These are phyloP conservation scores for Centruroides vittatus DNA, from an alignment of 1,140 invertebrate species.

Conservation along the genomic window DNA sequence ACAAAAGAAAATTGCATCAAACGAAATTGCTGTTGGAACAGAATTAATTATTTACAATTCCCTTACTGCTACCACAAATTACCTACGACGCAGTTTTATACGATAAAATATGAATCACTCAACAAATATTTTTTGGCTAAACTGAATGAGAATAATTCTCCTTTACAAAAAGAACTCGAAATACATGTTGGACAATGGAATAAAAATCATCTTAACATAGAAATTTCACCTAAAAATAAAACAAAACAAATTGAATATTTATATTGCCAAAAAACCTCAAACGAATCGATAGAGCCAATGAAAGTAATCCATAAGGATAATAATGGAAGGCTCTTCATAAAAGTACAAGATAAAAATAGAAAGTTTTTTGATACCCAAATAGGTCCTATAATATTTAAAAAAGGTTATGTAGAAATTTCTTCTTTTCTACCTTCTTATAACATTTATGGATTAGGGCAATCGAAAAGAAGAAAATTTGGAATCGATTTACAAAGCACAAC, in stretches of 20 bases:
- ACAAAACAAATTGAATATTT: neutral
- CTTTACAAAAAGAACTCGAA: neutral
- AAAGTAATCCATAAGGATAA: neutral
- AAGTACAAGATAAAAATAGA: neutral
- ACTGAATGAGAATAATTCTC: neutral
- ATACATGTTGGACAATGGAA: neutral
- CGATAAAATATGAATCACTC: neutral
- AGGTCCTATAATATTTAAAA: neutral
- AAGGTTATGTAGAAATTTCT: slow-evolving; percentile 1
- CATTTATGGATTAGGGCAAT: neutral
- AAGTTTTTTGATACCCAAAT: neutral
- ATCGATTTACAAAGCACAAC: neutral
- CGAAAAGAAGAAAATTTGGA: neutral
- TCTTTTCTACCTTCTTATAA: neutral
- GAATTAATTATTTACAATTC: neutral
- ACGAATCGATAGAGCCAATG: neutral
- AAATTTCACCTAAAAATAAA: neutral
- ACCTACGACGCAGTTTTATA: neutral
- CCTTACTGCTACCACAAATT: neutral
- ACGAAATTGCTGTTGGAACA: neutral
- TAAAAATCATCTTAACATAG: neutral
- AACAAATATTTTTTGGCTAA: too few relatives aligned
- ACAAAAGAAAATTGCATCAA: neutral
- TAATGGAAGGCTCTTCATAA: too few relatives aligned
- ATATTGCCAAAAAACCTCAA: neutral